These are phyloP conservation scores for Hoplostethus mediterraneus DNA, from an alignment of 2,797 vertebrate species.

Conservation along the genomic window DNA sequence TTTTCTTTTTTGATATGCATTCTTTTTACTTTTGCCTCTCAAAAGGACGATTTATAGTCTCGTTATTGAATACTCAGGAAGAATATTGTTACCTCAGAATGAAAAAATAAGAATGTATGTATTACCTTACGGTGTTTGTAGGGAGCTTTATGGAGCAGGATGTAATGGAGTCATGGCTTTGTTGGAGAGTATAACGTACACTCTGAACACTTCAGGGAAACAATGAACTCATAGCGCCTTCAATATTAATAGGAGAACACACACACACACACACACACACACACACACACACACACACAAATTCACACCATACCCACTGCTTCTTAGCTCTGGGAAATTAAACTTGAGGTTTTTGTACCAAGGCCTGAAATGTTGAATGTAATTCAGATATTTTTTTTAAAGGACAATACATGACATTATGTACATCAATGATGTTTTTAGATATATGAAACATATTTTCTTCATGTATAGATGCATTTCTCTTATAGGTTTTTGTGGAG, in stretches of 20 bases:
- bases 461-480: constrained; percentile 80
- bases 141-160: constrained; percentile 71
- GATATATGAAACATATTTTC: constrained; percentile 81
- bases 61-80: constrained; percentile 85
- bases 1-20: constrained; percentile 65
- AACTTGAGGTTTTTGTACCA: constrained; percentile 71
- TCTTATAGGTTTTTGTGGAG: constrained; percentile 77
- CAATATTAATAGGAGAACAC: constrained; percentile 40
- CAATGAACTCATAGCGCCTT: constrained; percentile 68
- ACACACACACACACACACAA: constrained; percentile 28
- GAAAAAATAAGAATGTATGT: constrained; percentile 83
- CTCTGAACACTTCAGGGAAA: constrained; percentile 77
- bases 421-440: constrained; percentile 80
- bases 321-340: constrained; percentile 68
- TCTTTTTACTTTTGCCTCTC: constrained; percentile 74
- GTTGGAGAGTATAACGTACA: constrained; percentile 49
- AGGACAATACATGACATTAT: constrained; percentile 80
- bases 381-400: constrained; percentile 79
- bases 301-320: constrained; percentile 33
- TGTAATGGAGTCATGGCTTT: constrained; percentile 64
- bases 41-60: constrained; percentile 77
- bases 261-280: constrained; percentile 37
- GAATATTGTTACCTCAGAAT: constrained; percentile 83
- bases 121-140: constrained; percentile 74
- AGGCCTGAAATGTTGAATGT: constrained; percentile 84